Base-by-base conservation (phyloP, 2,888 invertebrate genomes). In the Anthoptus insignis region DNA sequence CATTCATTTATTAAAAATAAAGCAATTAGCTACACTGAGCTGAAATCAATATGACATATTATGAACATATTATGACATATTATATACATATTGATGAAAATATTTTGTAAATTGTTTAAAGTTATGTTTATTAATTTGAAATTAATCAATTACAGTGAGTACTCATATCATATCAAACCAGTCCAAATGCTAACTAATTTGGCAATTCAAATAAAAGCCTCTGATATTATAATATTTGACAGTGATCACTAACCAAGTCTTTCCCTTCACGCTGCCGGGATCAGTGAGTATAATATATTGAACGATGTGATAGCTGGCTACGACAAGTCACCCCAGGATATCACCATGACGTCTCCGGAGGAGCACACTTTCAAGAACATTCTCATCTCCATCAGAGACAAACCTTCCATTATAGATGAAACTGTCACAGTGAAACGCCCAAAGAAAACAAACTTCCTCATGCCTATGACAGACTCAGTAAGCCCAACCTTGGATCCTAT, bases 271-370 rank as follows among this genome's bases (percentile, higher is more conserved):
- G 87, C 87, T 73, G 75, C 65, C 74, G 67, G 66, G 81, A 72
- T n/a, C 88, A 94, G 94, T 94, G 93, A 94, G 94, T 94, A 93
- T 80, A 85, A 85, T 63, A 66, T 84, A 7, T 73, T 90, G 1
- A 86, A 84, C 72, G 84, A 88, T 21, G 56, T 87, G n/a, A 77
- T 87, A 65, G 75, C 82, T 7, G 79, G 72, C 9, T 87, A 86
- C 80, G 86, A 83, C 67, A 89, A 87, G 54, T 91, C 93, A 0
- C 91, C 93, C 0, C 93, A 94, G 77, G 94, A 94, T 79, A 82
- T 93, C 50, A 85, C 83, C 42, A 94, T 94, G 93, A 79, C 87
- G 3, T 91, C 94, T 13, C 92, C 92, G 0, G 92, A 92, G 13
- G 90, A 91, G 56, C 78, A 83, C 6, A 89, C 82, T 74, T 89